Evolutionary conservation across 2,888 invertebrate genomes (phyloP), one percentile per base, ranked within the genome.

Genomic region (Villa cingulata): DNA sequence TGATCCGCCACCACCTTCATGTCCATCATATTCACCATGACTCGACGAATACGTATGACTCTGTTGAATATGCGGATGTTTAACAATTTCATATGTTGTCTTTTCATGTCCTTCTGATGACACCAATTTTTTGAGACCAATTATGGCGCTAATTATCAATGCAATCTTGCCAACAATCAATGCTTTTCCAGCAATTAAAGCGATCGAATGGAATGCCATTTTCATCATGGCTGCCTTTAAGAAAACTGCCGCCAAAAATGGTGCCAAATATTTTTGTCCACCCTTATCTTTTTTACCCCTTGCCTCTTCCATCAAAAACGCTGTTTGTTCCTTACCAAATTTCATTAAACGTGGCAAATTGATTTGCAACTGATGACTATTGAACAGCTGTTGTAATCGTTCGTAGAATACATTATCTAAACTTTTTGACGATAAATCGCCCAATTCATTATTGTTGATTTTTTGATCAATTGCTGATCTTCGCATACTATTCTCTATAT

Each of bases 111-210:
- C 77, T 53, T 80, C 82, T 43, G 74, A 73, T 7, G 78, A 76
- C 27, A 87, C 77, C 32, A 88, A 70, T 58, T 86, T 86, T 72
- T 87, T 87, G 46, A 88, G 70, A 0, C 84, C 87, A 55, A 88
- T 80, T 54, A 88, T 82, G 19, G 81, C 81, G 53, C 84, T 83
- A 48, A 88, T 72, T 48, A 87, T 72, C 29, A 89, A 70, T 27
- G 88, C 88, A 63, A 88, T 83, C 72, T 89, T 89, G 57, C 87
- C 86, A 57, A 88, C 80, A 46, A 87, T 73, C 52, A 88, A 68
- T 4, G 88, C 87, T 61, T 86, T 85, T 55, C 86, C 85, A 17
- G 88, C 85, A 55, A 88, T 77, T 16, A 81, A 70, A 10, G 83
- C 83, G 45, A 85, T 80, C 18, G 79, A 80, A 56, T 84, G 80